Evolutionary conservation across 2,113 vertebrate genomes (phyloP).

Genomic region (Xenopus tropicalis): DNA sequence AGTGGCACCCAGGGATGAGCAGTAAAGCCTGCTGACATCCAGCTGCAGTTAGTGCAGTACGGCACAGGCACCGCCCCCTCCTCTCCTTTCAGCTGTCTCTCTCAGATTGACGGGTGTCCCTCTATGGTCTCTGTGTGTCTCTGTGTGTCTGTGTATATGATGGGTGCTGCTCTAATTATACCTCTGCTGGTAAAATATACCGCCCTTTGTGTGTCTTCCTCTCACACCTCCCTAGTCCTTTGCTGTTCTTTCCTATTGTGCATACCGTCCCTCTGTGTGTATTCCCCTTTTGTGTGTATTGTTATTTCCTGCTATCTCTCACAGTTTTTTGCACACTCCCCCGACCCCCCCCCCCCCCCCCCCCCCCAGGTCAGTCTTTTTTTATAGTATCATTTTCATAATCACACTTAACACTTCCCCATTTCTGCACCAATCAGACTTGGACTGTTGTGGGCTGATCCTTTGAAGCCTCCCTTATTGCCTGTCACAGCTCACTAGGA

Average conservation of each 20-base stretch:
- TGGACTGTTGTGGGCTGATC: conserved; percentile 31
- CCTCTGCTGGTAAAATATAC: not conserved
- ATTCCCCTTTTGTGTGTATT: too few species aligned
- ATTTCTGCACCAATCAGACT: conserved; percentile 31
- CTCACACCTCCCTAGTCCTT: not conserved
- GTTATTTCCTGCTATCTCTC: not conserved
- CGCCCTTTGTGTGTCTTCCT: not conserved
- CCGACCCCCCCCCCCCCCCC: not conserved
- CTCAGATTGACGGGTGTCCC: conserved; percentile 1
- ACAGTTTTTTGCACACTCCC: not conserved
- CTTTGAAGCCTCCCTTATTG: conserved; percentile 1
- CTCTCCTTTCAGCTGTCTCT: conserved; percentile 17
- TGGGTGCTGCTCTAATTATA: too few species aligned
- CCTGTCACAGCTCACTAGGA: not conserved
- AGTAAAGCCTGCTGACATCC: not conserved
- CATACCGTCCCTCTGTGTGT: not conserved
- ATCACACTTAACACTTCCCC: conserved; percentile 29
- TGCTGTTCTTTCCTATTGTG: not conserved
- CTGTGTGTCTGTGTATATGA: not conserved
- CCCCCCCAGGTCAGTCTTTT: not conserved
- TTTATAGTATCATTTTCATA: conserved; percentile 16
- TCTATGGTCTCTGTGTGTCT: conserved; percentile 17
- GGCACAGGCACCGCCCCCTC: conserved; percentile 8
- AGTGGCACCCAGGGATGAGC: not conserved
- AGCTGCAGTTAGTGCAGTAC: conserved; percentile 27